Conservation (phyloP, 2,888 invertebrate species). For the Stomorhina lunata region DNA sequence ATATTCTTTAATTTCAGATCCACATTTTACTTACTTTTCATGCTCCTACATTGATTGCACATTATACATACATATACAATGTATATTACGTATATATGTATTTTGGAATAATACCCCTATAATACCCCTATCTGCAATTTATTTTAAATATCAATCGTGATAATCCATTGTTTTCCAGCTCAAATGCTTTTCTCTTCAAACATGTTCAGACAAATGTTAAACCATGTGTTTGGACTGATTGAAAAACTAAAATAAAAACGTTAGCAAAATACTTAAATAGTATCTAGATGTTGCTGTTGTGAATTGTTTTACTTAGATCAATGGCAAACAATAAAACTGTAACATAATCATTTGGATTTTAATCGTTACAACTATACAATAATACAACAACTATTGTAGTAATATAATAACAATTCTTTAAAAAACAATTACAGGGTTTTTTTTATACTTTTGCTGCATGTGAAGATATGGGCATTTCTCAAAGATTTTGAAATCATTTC, state of each 20-base stretch:
- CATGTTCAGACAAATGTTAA: neutral
- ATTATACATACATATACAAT: constrained; percentile 1
- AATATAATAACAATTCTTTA: too few species aligned
- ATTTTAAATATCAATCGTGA: constrained; percentile 14
- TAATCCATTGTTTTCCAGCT: constrained; percentile 56
- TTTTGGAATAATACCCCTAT: constrained; percentile 16
- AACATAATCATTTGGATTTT: constrained; percentile 53
- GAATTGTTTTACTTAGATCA: constrained; percentile 34
- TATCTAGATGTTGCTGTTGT: constrained; percentile 39
- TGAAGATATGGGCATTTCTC: too few species aligned
- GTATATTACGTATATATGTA: neutral
- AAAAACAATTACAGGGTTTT: too few species aligned
- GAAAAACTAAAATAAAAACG: constrained; percentile 63
- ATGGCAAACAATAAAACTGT: constrained; percentile 51
- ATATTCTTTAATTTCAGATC: constrained; percentile 23
- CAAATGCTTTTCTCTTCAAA: neutral
- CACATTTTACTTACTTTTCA: neutral
- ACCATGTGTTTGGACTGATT: constrained; percentile 50
- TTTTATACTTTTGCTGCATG: too few species aligned
- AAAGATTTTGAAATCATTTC: too few species aligned
- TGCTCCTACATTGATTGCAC: neutral
- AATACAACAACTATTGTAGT: neutral
- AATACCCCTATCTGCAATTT: constrained; percentile 18
- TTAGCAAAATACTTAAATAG: constrained; percentile 52
- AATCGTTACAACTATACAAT: constrained; percentile 25